Percentiles rank a stretch among this genome's conserved stretches.
phyloP scores from a whole-genome alignment of 2,888 invertebrate species.

The Meteorus colon region DNA sequence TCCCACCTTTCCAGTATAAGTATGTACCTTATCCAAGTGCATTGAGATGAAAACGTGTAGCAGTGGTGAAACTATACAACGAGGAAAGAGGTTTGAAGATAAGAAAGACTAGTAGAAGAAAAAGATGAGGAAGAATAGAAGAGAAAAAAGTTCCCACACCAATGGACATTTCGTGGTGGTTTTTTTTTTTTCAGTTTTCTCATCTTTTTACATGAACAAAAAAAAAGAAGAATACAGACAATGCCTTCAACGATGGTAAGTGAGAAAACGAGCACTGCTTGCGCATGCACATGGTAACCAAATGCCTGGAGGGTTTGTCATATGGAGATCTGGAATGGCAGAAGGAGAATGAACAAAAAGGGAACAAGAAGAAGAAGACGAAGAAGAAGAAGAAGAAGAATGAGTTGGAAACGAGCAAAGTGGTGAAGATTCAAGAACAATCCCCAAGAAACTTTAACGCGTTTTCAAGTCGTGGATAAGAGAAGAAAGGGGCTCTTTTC shows the following conservation, averaged over 20 bases:
- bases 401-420: constrained; percentile 41
- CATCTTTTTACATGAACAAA: neutral
- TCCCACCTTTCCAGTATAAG: constrained; percentile 26
- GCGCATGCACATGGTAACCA: neutral
- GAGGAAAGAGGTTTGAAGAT: constrained; percentile 39
- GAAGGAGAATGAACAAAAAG: neutral
- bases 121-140: constrained; percentile 13
- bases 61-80: constrained; percentile 33
- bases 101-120: constrained; percentile 30
- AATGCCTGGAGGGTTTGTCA: constrained; percentile 4
- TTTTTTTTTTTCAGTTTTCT: neutral
- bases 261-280: constrained; percentile 4
- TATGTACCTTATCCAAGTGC: constrained; percentile 17
- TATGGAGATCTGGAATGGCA: neutral
- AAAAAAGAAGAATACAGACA: neutral
- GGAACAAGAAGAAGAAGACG: neutral
- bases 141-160: neutral
- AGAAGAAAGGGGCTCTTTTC: constrained; percentile 1
- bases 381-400: neutral
- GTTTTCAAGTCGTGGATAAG: constrained; percentile 17
- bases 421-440: constrained; percentile 36
- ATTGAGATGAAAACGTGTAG: constrained; percentile 28
- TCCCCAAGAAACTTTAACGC: constrained; percentile 33
- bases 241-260: neutral
- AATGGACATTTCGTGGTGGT: neutral